Base-by-base conservation (phyloP, 2,888 invertebrate genomes). In the Pristionchus maxplancki region DNA sequence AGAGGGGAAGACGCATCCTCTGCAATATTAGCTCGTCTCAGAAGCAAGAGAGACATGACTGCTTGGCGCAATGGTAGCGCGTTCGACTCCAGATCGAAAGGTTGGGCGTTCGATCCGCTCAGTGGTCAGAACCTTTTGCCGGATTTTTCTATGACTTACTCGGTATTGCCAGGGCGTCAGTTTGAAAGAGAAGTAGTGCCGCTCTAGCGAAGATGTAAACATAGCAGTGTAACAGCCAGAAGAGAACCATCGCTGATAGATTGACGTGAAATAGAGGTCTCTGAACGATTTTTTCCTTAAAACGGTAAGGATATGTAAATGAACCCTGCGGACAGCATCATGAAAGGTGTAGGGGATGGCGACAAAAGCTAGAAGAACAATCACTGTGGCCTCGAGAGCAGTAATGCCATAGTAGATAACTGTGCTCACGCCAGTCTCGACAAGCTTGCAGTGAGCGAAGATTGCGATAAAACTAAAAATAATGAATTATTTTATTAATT, bases 81-180 rank as follows among this genome's bases (percentile, higher is more conserved):
- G 87, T 87, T 87, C 87, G 87, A 87, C 87, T 87, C 87, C 87
- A 87, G 87, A 87, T 87, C 87, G 87, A 87, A 87, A 87, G 87
- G 87, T 87, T 87, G 87, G 87, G 87, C 87, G 87, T 87, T 87
- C 87, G 87, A 87, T 87, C 87, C 87, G 87, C 87, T 87, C 87
- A 86, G 86, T 86, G 86, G 86, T 86, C 86, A 86, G 48, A 86
- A 86, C 28, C 44, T 44, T 86, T 86, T 86, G 86, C 86, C 28
- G 20, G 44, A 28, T 86, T 86, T 86, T 64, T 13, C 13, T 74
- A 6, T 37, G 8, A 37, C 37, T 9, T 40, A 67, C 67, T 9
- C 6, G 67, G 67, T 34, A 67, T 67, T 67, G 13, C 31, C 17
- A 31, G 67, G 11, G 28, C 67, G 3, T 28, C 67, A 3, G 67